Conservation (phyloP, 2,797 vertebrate species). For the Gouania willdenowi region DNA sequence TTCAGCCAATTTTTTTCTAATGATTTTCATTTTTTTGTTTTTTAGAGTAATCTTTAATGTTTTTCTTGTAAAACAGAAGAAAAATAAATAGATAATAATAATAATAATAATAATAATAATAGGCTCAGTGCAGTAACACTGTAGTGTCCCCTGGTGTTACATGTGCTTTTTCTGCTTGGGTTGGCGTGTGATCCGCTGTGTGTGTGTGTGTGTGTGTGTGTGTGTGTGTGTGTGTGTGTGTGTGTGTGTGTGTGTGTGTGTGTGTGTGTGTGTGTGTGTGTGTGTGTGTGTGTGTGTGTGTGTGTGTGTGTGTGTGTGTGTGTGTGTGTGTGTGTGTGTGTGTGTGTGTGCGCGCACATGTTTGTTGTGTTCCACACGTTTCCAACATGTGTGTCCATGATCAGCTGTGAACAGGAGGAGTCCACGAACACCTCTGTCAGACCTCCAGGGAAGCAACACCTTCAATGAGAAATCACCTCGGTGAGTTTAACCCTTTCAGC, state of each 20-base stretch:
- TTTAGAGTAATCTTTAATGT: too few species aligned
- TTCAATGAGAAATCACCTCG: slow-evolving; percentile 82
- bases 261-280: not conserved
- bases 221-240: not conserved
- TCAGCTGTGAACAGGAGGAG: slow-evolving; percentile 84
- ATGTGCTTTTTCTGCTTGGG: slow-evolving; percentile 12
- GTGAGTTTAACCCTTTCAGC: slow-evolving; percentile 72
- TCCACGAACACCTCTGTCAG: slow-evolving; percentile 86
- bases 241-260: slow-evolving; percentile 1
- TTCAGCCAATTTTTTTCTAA: too few species aligned
- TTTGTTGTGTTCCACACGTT: slow-evolving; percentile 23
- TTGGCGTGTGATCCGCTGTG: too few species aligned
- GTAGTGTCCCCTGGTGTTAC: slow-evolving; percentile 17
- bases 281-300: slow-evolving; percentile 4
- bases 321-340: not conserved
- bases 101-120: slow-evolving; percentile 25
- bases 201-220: slow-evolving; percentile 10
- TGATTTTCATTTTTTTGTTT: too few species aligned
- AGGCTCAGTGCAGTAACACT: slow-evolving; percentile 42
- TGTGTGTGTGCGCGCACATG: not conserved
- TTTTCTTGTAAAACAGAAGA: too few species aligned
- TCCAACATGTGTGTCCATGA: slow-evolving; percentile 35
- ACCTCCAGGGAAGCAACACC: slow-evolving; percentile 90
- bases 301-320: not conserved
- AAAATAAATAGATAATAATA: too few species aligned